Base-by-base conservation (phyloP, 1,140 invertebrate genomes). In the Drosophila nikananu region DNA sequence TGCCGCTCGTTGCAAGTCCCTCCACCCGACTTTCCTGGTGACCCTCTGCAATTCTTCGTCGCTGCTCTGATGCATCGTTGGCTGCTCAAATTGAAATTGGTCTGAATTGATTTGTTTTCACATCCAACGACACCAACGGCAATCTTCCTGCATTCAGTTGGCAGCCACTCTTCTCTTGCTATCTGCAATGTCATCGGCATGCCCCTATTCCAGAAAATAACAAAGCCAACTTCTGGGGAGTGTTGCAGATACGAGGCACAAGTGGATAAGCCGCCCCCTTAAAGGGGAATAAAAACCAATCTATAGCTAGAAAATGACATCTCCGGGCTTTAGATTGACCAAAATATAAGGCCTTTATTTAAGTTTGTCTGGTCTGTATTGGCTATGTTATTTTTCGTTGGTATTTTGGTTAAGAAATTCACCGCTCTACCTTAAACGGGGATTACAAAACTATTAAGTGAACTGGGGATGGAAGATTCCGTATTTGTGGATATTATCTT, bases 41-140 rank as follows among this genome's bases (percentile, higher is more conserved):
- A 39, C 42, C 67, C 37, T 30, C 17, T 27, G 23, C 49, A 30
- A n/a, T 25, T 23, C 25, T 37, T 46, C 49, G n/a, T 39, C 39
- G 5, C 62, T n/a, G 19, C 35, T 17, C 49, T 15, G 44, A 15
- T 72, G 67, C 70, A 73, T 17, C 54, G 51, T 10, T 58, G 49
- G 49, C 65, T 39, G 35, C 70, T 72, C 66, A 73, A 73, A 73
- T 73, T 72, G 59, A 62, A 78, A 77, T 78, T 77, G 76, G 42
- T 68, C 61, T 49, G 64, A 78, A 78, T 78, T 78, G 76, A 78
- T 78, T 78, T 70, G 76, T 78, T 78, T 77, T 78, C 48, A 75
- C 74, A 59, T 39, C 62, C 61, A 76, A 41, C 46, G 49, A 74
- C 71, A 72, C 71, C 60, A 75, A 55, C 37, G 59, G 39, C 49